phyloP scores from a whole-genome alignment of 2,113 vertebrate genomes.

The Dipodomys spectabilis region DNA sequence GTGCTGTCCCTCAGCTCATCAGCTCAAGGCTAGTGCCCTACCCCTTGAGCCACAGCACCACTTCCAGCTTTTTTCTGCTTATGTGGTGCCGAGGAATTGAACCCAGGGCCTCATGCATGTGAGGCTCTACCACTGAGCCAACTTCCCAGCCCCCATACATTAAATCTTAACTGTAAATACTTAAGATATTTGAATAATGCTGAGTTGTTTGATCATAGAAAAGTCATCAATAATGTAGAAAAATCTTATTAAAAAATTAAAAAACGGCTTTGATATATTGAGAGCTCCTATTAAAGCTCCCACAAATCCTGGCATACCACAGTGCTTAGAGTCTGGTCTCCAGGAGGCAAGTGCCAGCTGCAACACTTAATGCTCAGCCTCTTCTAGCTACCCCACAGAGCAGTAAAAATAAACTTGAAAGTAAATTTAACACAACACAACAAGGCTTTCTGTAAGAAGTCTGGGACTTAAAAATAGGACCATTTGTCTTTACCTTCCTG shows the following conservation, averaged over 20 bases:
- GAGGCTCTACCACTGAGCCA: no score
- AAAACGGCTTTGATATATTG: slow-evolving; percentile 38
- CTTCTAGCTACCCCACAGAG: slow-evolving; percentile 61
- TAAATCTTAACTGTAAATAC: slow-evolving; percentile 44
- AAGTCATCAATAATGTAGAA: slow-evolving; percentile 53
- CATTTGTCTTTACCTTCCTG: slow-evolving; percentile 91
- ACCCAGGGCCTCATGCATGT: no score
- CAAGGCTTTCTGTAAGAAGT: slow-evolving; percentile 64
- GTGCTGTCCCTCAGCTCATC: no score
- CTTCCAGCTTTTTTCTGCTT: no score
- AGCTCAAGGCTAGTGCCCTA: no score
- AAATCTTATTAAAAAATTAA: slow-evolving; percentile 1
- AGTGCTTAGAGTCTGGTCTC: slow-evolving; percentile 46
- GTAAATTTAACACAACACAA: slow-evolving; percentile 74
- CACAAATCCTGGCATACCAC: slow-evolving; percentile 69
- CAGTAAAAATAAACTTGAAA: slow-evolving; percentile 72
- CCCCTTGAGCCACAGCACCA: no score
- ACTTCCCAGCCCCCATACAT: neutral
- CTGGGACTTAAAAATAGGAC: slow-evolving; percentile 72
- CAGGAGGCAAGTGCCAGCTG: neutral
- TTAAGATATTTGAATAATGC: slow-evolving; percentile 15
- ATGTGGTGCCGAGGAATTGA: no score
- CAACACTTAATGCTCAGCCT: neutral
- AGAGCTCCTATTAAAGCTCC: slow-evolving; percentile 60
- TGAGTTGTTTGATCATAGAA: slow-evolving; percentile 5